Conservation (phyloP, 2,113 vertebrate genomes). For the Anolis carolinensis region DNA sequence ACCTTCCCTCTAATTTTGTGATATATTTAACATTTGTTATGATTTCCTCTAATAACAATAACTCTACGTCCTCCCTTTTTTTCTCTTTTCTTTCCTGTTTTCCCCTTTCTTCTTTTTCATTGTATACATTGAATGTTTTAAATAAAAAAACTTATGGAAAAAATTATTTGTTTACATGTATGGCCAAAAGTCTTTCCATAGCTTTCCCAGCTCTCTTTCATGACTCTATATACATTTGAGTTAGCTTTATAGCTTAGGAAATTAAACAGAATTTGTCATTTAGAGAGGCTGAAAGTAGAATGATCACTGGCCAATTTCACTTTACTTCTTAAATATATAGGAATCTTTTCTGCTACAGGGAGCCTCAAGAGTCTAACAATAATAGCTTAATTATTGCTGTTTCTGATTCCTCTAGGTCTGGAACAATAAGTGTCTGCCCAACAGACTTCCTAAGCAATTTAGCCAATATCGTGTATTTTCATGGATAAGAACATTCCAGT, state of each 20-base stretch:
- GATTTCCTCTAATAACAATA: no score
- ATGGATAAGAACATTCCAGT: background rate
- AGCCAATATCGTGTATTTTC: background rate
- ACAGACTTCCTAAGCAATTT: background rate
- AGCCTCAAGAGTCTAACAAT: background rate
- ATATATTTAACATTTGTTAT: no score
- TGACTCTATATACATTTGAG: background rate
- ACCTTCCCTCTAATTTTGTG: no score
- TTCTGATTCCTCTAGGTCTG: background rate
- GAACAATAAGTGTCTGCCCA: background rate
- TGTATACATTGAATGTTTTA: no score
- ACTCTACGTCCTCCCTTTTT: no score
- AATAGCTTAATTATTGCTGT: conserved; percentile 6
- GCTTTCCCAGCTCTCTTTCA: background rate
- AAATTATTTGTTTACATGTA: background rate
- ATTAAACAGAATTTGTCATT: background rate
- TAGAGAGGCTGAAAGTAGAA: no score
- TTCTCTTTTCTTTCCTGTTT: no score
- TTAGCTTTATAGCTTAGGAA: background rate
- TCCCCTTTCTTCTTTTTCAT: no score
- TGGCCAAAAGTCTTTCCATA: background rate
- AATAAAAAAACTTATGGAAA: no score
- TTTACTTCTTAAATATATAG: background rate
- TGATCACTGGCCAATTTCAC: no score
- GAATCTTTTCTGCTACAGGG: background rate